A percentile compares a stretch with the other conserved stretches of the same genome.
These are phyloP conservation scores for Eleutherodactylus coqui DNA, from an alignment of 2,797 vertebrate genomes.

Conservation along the genomic window DNA sequence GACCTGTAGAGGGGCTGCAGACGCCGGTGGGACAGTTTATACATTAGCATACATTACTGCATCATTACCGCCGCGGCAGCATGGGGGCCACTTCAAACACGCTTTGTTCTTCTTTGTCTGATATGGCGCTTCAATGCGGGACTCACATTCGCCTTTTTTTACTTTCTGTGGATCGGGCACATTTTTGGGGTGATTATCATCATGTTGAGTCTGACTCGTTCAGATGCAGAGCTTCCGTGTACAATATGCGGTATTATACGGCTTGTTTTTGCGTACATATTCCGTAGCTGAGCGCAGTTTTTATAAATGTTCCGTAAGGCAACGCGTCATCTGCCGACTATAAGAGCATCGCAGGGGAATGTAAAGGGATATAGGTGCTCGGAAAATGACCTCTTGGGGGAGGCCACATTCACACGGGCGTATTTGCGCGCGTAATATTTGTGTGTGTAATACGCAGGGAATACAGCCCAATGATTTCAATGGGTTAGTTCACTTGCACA, in stretches of 20 bases:
- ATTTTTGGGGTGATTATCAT: neutral
- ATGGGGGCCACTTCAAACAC: slow-evolving; percentile 54
- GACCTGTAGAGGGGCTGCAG: slow-evolving; percentile 42
- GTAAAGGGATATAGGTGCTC: too few species aligned
- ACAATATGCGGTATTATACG: neutral
- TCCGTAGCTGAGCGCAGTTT: too few species aligned
- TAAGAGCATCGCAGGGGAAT: too few species aligned
- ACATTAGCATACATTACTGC: slow-evolving; percentile 57
- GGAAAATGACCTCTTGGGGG: too few species aligned
- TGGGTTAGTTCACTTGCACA: too few species aligned
- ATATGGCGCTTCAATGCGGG: neutral
- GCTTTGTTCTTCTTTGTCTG: slow-evolving; percentile 47
- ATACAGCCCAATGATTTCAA: too few species aligned
- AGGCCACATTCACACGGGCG: too few species aligned
- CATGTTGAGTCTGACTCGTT: neutral
- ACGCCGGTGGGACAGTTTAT: slow-evolving; percentile 57
- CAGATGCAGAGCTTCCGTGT: neutral
- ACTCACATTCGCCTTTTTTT: slow-evolving; percentile 25
- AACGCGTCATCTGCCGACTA: too few species aligned
- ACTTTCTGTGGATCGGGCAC: neutral
- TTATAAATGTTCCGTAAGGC: too few species aligned
- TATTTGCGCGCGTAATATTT: too few species aligned
- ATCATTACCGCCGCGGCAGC: slow-evolving; percentile 53
- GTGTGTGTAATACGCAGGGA: too few species aligned
- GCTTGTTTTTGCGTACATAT: neutral